Base-by-base conservation (phyloP, 2,113 vertebrate genomes). In the Cranoglanis bouderius region DNA sequence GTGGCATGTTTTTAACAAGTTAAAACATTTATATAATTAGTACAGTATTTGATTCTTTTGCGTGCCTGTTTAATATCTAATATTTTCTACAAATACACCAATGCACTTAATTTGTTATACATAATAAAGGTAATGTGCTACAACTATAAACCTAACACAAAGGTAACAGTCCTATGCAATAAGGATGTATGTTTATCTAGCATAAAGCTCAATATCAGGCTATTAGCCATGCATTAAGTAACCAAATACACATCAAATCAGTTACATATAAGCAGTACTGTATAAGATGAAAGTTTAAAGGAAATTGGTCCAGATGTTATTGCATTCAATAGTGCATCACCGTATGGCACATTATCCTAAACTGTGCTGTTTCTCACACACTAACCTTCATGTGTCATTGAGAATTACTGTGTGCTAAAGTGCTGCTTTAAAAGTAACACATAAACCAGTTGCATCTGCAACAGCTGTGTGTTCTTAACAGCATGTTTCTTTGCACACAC, bases 401-500 rank as follows among this genome's bases (percentile, higher is more conserved):
- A 89, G 57, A 85, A 51, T 78, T 59, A 63, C 13, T 80, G 59
- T 75, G 87, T 57, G 46, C 72, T 85, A 80, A 89, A 55, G 49
- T 49, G 49, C 82, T 53, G 35, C 29, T n/a, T 85, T 78, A 43
- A 67, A 80, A 89, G n/a, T 57, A 65, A 55, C 32, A 51, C 32
- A 63, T 38, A 85, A 81, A 89, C 83, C 83, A 85, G 88, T 89
- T 89, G 74, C 82, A 85, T 85, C 65, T 61, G 90, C 90, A 63
- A 85, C 43, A 89, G 86, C 86, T 63, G 51, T 82, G 61, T 78
- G 43, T 87, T 82, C 77, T 88, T 85, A 87, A 87, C 86, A 84
- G 86, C 88, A 65, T 85, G 87, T 92, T 90, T 91, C 88, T 90
- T 87, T 0, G 87, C 92, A 91, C 38, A 6, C 55, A 90, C 90